phyloP scores from a whole-genome alignment of 2,113 vertebrate genomes.

The Paedocypris sp. region DNA sequence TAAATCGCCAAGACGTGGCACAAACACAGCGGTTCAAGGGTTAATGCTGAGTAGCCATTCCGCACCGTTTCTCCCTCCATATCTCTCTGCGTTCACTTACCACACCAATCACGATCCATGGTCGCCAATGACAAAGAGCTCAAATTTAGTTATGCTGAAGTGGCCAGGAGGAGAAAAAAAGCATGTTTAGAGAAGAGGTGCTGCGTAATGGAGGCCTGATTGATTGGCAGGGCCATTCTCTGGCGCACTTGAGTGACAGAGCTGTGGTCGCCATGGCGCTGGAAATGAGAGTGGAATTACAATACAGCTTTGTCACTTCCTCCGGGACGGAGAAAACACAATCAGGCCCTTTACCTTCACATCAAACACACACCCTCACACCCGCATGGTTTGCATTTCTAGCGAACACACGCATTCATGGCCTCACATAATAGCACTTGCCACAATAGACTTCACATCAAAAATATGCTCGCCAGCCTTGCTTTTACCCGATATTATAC shows the following conservation, averaged over 20 bases:
- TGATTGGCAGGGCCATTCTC: slow-evolving; percentile 62
- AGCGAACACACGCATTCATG: background rate
- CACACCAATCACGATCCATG: slow-evolving; percentile 29
- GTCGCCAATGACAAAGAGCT: slow-evolving; percentile 40
- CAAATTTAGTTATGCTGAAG: slow-evolving; percentile 51
- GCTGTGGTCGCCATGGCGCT: slow-evolving; percentile 43
- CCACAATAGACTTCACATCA: background rate
- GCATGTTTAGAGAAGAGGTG: slow-evolving; percentile 27
- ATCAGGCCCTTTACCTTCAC: slow-evolving; percentile 39
- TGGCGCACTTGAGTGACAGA: slow-evolving; percentile 57
- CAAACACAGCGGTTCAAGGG: background rate
- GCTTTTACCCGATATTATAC: slow-evolving; percentile 11
- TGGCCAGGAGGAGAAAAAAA: slow-evolving; percentile 24
- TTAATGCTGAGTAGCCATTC: background rate
- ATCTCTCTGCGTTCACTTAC: slow-evolving; percentile 13
- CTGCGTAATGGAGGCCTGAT: slow-evolving; percentile 49
- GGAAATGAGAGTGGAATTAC: slow-evolving; percentile 67
- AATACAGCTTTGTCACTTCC: slow-evolving; percentile 60
- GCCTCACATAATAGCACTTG: slow-evolving; percentile 13
- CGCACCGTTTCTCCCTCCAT: background rate
- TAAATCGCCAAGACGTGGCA: too few species aligned
- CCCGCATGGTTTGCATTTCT: background rate
- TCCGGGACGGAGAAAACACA: slow-evolving; percentile 56
- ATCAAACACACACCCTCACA: slow-evolving; percentile 13
- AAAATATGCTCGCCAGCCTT: slow-evolving; percentile 4